Percentiles rank a stretch among this genome's conserved stretches.
These are phyloP conservation scores for Pampus argenteus DNA, from an alignment of 2,797 vertebrate genomes.

Conservation along the genomic window DNA sequence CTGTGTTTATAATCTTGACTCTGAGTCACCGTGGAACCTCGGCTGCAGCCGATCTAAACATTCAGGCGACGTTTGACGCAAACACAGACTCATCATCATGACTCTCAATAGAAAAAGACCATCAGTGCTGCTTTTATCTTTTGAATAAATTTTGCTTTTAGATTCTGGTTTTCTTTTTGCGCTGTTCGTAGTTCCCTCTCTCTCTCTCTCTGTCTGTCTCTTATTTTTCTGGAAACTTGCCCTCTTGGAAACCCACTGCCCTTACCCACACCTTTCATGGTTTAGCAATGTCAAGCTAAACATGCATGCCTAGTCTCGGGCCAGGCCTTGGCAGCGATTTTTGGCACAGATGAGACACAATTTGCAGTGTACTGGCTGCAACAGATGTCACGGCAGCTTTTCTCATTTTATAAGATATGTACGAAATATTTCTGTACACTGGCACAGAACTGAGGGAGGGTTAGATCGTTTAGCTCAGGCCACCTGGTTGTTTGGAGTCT, in stretches of 20 bases:
- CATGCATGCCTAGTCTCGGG: slow-evolving; percentile 23
- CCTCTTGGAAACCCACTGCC: slow-evolving; percentile 23
- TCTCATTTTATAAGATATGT: slow-evolving; percentile 40
- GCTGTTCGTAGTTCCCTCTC: slow-evolving; percentile 8
- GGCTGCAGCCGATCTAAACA: slow-evolving; percentile 54
- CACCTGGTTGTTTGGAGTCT: slow-evolving; percentile 15
- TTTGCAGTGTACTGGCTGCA: slow-evolving; percentile 38
- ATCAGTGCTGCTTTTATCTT: slow-evolving; percentile 37
- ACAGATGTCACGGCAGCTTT: slow-evolving; percentile 52
- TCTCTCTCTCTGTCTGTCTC: slow-evolving; percentile 12
- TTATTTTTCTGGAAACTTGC: slow-evolving; percentile 41
- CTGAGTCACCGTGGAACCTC: slow-evolving; percentile 43
- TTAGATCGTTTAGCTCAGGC: slow-evolving; percentile 4
- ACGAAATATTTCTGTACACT: slow-evolving; percentile 28
- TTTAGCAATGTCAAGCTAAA: slow-evolving; percentile 57
- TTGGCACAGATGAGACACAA: slow-evolving; percentile 28
- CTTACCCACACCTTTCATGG: slow-evolving; percentile 43
- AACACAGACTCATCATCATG: slow-evolving; percentile 40
- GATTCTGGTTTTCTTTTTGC: slow-evolving; percentile 42
- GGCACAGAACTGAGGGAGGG: slow-evolving; percentile 13
- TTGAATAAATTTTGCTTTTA: slow-evolving; percentile 20
- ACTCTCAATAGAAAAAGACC: slow-evolving; percentile 25
- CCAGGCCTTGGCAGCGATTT: slow-evolving; percentile 46
- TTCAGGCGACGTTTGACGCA: slow-evolving; percentile 23
- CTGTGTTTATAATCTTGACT: slow-evolving; percentile 56